Conservation (phyloP, 2,113 vertebrate species). For the Phaetusa simplex region DNA sequence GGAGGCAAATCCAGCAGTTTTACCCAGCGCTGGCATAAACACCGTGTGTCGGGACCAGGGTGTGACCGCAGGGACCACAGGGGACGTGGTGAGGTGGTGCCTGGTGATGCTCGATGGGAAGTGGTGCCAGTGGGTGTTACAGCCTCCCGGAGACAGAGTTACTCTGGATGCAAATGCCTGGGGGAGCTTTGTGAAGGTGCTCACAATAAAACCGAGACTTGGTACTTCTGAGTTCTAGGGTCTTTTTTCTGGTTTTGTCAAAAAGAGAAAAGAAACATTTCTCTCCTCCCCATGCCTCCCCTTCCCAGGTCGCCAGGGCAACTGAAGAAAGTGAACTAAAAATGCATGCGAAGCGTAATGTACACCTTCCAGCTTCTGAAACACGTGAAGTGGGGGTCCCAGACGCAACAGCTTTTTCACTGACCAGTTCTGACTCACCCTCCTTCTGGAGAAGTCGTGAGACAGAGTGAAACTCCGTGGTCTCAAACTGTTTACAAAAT, state of each 20-base stretch:
- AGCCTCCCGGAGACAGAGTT: background rate
- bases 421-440: conserved; percentile 37
- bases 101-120: background rate
- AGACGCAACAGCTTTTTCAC: background rate
- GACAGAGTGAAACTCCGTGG: conserved; percentile 5
- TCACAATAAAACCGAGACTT: background rate
- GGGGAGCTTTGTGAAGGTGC: background rate
- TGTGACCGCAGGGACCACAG: background rate
- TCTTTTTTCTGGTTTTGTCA: background rate
- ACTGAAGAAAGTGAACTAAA: background rate
- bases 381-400: background rate
- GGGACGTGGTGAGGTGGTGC: background rate
- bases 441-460: conserved; percentile 40
- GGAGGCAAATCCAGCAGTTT: background rate
- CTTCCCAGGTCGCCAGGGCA: background rate
- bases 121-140: background rate
- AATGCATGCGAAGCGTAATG: background rate
- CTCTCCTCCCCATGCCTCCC: background rate
- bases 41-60: rapidly evolving
- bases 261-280: background rate
- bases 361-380: background rate
- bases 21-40: background rate
- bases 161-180: background rate
- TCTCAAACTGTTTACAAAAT: conserved; percentile 32
- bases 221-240: background rate